Base-by-base conservation (phyloP, 1,140 invertebrate species). In the Mizuhopecten yessoensis region DNA sequence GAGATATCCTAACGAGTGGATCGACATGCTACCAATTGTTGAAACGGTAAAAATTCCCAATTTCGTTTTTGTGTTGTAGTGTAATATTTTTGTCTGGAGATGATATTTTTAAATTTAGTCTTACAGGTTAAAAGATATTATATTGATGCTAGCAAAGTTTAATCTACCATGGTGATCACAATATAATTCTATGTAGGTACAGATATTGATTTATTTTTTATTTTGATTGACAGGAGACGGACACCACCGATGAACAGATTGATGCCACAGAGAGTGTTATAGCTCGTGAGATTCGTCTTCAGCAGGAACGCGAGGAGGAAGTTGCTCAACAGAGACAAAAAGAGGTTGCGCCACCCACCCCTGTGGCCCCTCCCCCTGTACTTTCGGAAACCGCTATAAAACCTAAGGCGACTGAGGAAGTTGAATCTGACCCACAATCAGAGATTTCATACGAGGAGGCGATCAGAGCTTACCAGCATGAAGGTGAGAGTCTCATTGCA, bases 401-500 rank as follows among this genome's bases (percentile, higher is more conserved):
- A 75, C 36, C 92, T 93, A 91, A 94, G 86, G 93, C 92, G 87
- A 87, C 88, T 86, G 45, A 91, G 89, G 33, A 93, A 94, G 86
- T 93, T 93, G 88, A 93, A 92, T 87, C 89, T 91, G 87, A 91
- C 86, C 87, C 75, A 33, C 87, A 91, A 92, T 90, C 90, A 91
- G 49, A 92, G 33, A 91, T 95, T 11, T 91, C 93, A n/a, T 95
- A 95, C 86, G 95, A 95, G 86, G 93, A 94, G 34, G 94, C 94
- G 0, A 94, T 95, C 33, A 90, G 92, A 34, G 87, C 90, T 33
- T 93, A 89, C 39, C 90, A 94, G 34, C 94, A 95, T 88, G 94
- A 94, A 33, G 93, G 94, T 39, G 97, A 97, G 92, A 96, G 96
- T 86, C 95, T 96, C 57, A 97, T 97, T 57, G 97, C 97, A 7